phyloP scores from a whole-genome alignment of 64 coral and sea anemone species.

The Actinia equina region DNA sequence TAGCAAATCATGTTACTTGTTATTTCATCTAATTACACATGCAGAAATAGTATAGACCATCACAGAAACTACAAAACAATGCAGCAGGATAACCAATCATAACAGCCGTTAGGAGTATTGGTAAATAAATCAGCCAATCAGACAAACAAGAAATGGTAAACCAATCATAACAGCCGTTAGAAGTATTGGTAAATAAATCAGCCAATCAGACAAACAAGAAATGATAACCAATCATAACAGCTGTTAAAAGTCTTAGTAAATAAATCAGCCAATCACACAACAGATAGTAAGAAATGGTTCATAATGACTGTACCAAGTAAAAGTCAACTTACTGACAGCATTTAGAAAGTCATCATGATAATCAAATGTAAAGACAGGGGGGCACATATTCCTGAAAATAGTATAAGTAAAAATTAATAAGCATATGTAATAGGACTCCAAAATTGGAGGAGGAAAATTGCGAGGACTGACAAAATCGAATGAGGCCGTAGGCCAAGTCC shows the following conservation, averaged over 20 bases:
- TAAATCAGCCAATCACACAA: neutral
- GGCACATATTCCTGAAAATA: slow-evolving; percentile 72
- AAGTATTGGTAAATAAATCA: neutral
- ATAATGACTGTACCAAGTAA: neutral
- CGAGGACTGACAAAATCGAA: too few relatives aligned
- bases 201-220: neutral
- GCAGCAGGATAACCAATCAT: neutral
- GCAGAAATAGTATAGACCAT: too few relatives aligned
- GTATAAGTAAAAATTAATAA: neutral
- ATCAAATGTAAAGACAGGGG: slow-evolving; percentile 75
- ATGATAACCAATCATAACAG: neutral
- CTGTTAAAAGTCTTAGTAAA: neutral
- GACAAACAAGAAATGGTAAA: neutral
- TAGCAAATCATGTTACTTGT: neutral
- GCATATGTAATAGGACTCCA: too few relatives aligned
- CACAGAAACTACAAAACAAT: neutral
- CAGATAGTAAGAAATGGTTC: neutral
- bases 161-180: neutral
- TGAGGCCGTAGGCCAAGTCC: too few relatives aligned
- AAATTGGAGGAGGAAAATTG: too few relatives aligned
- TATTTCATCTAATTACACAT: neutral
- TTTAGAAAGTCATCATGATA: slow-evolving; percentile 87
- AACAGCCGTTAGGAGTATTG: neutral
- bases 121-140: neutral
- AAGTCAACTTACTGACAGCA: slow-evolving; percentile 81